Conservation (phyloP, 2,888 invertebrate species). For the Caenorhabditis macrosperma region DNA sequence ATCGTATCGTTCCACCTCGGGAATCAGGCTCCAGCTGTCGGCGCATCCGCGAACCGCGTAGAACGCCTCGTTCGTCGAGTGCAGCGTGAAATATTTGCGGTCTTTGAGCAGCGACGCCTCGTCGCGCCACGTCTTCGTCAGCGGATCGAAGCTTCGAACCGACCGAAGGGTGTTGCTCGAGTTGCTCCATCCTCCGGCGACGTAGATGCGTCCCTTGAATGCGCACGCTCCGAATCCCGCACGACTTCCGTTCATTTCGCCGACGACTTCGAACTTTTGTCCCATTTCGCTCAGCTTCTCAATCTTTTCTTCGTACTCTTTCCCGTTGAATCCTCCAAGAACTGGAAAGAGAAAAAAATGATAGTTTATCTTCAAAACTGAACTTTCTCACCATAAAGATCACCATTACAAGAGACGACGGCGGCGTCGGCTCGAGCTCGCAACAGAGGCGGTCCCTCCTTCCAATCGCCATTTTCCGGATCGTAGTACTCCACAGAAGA, state of each 20-base stretch:
- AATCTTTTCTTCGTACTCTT: slow-evolving; percentile 59
- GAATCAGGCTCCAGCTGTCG: slow-evolving; percentile 56
- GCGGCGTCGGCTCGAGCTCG: slow-evolving; percentile 42
- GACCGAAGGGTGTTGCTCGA: slow-evolving; percentile 51
- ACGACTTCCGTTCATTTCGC: slow-evolving; percentile 53
- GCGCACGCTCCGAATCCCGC: slow-evolving; percentile 57
- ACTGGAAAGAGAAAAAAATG: slow-evolving; percentile 33
- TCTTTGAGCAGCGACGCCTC: slow-evolving; percentile 52
- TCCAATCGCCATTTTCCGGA: slow-evolving; percentile 42
- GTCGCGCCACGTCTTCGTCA: slow-evolving; percentile 51
- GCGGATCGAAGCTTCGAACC: slow-evolving; percentile 49
- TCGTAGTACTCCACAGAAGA: slow-evolving; percentile 50
- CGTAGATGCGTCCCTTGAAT: slow-evolving; percentile 48
- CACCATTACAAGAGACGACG: slow-evolving; percentile 53
- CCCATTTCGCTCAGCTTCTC: slow-evolving; percentile 23
- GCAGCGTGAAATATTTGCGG: slow-evolving; percentile 55
- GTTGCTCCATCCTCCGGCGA: slow-evolving; percentile 61
- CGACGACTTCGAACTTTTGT: slow-evolving; percentile 41
- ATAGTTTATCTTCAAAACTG: too few species aligned
- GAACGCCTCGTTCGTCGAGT: slow-evolving; percentile 40
- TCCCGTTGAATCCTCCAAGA: slow-evolving; percentile 60
- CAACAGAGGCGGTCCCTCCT: slow-evolving; percentile 27
- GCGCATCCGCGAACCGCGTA: slow-evolving; percentile 59
- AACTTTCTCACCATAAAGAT: slow-evolving; percentile 42
- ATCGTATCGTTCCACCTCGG: slow-evolving; percentile 43